Evolutionary conservation across 2,888 invertebrate genomes (phyloP), one percentile per base, ranked within the genome.

Genomic region (Pseudanteris insignis): DNA sequence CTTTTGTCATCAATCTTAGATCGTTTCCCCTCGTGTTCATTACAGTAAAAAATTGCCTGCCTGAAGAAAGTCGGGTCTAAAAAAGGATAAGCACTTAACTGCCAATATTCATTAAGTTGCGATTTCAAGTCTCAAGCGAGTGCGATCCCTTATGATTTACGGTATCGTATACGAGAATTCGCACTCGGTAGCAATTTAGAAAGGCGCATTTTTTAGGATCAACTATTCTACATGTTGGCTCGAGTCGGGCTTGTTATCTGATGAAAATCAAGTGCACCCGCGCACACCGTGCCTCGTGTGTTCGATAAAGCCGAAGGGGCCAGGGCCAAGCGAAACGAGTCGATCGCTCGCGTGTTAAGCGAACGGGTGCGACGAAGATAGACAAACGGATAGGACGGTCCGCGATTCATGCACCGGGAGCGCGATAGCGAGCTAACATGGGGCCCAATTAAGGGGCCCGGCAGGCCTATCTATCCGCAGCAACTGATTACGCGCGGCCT

Each of bases 391-490:
- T 28, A 63, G 47, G 60, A 67, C 64, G 69, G 73, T 70, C n/a
- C 71, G 72, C 70, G 67, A 70, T 63, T 58, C 67, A 54, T 59
- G 68, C 70, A 73, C 71, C 74, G 61, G 71, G 64, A 54, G 66
- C 63, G 65, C 70, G 73, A 77, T 74, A 76, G 71, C 69, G 70
- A 64, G 64, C 69, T 68, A 75, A 79, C 78, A 77, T 61, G 72
- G 70, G 60, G 68, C 67, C 78, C 77, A 77, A 78, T 78, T 78
- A 78, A 79, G 74, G 70, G 67, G 62, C 54, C 65, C 48, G 32
- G 57, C 51, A 58, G 57, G 18, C 62, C 67, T 54, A 70, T 72
- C 72, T 71, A 71, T 72, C 70, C 67, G 4, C 58, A 47, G 24
- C 50, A 58, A 64, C 51, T 34, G 63, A 63, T 60, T 66, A 53